Conservation (phyloP, 2,888 invertebrate species). For the Drosophila gaucha region DNA sequence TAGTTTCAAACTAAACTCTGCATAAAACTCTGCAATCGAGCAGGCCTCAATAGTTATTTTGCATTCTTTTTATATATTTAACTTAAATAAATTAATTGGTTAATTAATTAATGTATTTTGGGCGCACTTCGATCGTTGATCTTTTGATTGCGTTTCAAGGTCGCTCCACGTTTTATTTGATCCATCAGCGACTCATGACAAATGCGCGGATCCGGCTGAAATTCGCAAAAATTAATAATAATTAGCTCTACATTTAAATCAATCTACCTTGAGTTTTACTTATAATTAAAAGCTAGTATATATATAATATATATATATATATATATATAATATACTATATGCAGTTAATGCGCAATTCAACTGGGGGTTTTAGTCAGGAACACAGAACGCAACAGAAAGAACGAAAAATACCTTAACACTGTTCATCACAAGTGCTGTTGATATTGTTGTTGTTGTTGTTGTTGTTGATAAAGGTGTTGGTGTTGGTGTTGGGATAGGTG, state of each 20-base stretch:
- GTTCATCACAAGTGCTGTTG: constrained; percentile 66
- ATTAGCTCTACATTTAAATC: background rate
- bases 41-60: constrained; percentile 59
- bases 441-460: constrained; percentile 43
- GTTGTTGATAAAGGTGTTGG: constrained; percentile 14
- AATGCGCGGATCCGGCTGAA: constrained; percentile 90
- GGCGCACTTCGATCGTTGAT: constrained; percentile 93
- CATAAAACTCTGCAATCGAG: constrained; percentile 58
- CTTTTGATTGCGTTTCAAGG: constrained; percentile 89
- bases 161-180: constrained; percentile 95
- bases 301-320: background rate
- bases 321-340: constrained; percentile 16
- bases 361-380: constrained; percentile 35
- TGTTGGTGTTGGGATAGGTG: constrained; percentile 63
- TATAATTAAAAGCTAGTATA: no score
- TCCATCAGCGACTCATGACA: constrained; percentile 97
- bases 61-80: constrained; percentile 25
- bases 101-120: constrained; percentile 89
- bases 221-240: constrained; percentile 36
- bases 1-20: constrained; percentile 77
- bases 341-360: constrained; percentile 47
- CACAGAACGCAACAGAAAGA: constrained; percentile 36
- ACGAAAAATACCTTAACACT: constrained; percentile 79
- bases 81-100: constrained; percentile 35
- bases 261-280: no score